Conservation (phyloP, 2,113 vertebrate genomes). For the Castor canadensis region DNA sequence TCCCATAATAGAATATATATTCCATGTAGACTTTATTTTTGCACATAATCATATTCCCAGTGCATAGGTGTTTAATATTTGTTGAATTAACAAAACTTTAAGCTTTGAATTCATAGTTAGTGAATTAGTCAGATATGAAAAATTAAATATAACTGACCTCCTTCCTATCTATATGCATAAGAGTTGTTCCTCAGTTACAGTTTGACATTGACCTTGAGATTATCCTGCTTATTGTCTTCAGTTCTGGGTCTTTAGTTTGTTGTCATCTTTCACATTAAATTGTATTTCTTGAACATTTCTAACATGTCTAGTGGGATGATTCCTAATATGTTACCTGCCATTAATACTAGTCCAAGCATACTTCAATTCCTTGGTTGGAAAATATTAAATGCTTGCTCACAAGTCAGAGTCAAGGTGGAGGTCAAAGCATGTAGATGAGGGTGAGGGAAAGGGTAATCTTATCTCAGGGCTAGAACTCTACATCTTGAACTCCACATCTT, state of each 20-base stretch:
- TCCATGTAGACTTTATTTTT: neutral
- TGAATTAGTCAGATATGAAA: neutral
- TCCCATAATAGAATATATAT: neutral
- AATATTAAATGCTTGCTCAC: neutral
- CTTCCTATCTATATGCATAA: neutral
- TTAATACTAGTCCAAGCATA: neutral
- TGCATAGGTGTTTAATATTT: neutral
- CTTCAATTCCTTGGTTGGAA: neutral
- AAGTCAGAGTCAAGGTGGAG: neutral
- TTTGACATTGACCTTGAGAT: neutral
- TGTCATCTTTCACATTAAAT: neutral
- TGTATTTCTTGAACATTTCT: constrained; percentile 8
- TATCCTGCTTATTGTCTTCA: neutral
- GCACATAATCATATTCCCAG: neutral
- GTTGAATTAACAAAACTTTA: neutral
- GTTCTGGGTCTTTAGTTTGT: neutral
- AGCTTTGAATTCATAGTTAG: neutral
- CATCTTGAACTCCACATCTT: neutral
- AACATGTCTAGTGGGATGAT: neutral
- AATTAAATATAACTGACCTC: neutral
- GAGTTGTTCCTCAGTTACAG: neutral
- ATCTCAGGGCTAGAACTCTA: neutral
- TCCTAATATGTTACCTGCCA: neutral
- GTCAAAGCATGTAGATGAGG: neutral
- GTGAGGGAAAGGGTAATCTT: neutral